phyloP scores from a whole-genome alignment of 2,797 vertebrate genomes.

The Xyrichtys novacula region DNA sequence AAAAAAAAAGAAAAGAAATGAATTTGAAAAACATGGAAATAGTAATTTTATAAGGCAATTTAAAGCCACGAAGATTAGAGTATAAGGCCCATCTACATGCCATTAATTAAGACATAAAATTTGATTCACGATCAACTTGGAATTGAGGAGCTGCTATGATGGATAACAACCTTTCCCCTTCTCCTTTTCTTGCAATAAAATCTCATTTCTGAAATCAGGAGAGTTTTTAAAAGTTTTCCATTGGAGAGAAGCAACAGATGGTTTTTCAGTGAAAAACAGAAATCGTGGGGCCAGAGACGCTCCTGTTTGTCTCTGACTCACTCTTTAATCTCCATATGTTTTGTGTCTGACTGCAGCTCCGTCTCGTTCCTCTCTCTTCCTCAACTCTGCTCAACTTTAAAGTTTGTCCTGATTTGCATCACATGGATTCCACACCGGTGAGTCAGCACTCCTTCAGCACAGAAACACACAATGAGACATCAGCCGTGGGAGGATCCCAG shows the following conservation, averaged over 20 bases:
- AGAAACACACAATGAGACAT: slow-evolving; percentile 12
- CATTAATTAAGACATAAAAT: too few relatives aligned
- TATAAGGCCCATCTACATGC: too few relatives aligned
- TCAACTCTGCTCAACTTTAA: slow-evolving; percentile 12
- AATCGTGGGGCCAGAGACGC: neutral
- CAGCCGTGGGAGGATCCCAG: slow-evolving; percentile 10
- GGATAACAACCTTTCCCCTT: neutral
- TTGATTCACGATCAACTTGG: too few relatives aligned
- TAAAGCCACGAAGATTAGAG: too few relatives aligned
- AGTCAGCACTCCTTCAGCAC: slow-evolving; percentile 36
- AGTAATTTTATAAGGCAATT: too few relatives aligned
- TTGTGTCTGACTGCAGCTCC: neutral
- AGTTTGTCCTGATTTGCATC: slow-evolving; percentile 40
- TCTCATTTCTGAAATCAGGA: neutral
- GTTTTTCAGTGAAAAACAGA: neutral
- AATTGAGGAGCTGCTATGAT: too few relatives aligned
- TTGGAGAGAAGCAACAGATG: neutral
- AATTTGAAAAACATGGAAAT: too few relatives aligned
- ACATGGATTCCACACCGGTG: slow-evolving; percentile 30
- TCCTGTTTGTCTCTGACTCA: slow-evolving; percentile 11
- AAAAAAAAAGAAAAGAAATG: too few relatives aligned
- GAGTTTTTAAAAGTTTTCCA: neutral
- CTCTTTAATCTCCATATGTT: slow-evolving; percentile 12
- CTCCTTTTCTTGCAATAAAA: neutral
- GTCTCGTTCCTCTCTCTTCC: neutral